phyloP scores from a whole-genome alignment of 2,113 vertebrate genomes.

The Cygnus atratus region DNA sequence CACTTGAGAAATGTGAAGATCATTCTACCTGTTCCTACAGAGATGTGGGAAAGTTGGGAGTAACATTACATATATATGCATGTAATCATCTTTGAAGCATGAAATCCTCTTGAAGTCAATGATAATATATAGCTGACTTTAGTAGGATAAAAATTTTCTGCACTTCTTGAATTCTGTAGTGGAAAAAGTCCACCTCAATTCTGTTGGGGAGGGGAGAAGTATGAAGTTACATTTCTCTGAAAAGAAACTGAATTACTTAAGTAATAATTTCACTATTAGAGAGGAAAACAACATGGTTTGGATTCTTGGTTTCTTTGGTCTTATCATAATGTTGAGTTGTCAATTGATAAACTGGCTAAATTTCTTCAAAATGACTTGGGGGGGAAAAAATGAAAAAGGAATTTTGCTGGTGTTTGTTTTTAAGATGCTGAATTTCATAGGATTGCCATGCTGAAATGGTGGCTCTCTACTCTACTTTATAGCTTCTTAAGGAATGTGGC shows the following conservation, averaged over 20 bases:
- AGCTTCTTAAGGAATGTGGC: not conserved
- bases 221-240: not conserved
- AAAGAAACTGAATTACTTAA: not conserved
- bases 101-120: not conserved
- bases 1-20: not conserved
- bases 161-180: not conserved
- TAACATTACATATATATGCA: not conserved
- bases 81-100: not conserved
- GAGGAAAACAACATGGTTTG: not conserved
- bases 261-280: not conserved
- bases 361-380: not conserved
- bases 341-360: not conserved
- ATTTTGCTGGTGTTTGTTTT: not conserved
- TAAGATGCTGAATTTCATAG: not conserved
- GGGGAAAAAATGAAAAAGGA: not conserved
- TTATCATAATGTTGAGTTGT: not conserved
- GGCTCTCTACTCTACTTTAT: not conserved
- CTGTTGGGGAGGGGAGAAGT: not conserved
- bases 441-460: not conserved
- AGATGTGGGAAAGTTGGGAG: not conserved
- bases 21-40: not conserved
- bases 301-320: not conserved
- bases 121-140: not conserved
- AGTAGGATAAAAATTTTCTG: not conserved
- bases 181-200: not conserved